phyloP scores from a whole-genome alignment of 2,888 invertebrate species.

The Mellilla xanthometata region DNA sequence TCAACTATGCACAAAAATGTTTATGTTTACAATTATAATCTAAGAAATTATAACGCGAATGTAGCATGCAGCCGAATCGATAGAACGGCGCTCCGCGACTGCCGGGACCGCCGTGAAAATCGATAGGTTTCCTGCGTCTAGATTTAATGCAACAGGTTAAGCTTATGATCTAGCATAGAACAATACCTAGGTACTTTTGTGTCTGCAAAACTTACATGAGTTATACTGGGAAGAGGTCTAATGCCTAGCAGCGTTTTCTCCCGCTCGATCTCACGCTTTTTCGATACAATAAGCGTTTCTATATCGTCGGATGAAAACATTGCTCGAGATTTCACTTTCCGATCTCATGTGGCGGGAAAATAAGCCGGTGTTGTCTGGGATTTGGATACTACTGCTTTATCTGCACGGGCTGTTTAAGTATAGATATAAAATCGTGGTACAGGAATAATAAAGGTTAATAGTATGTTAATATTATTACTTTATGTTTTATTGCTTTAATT shows the following conservation, averaged over 20 bases:
- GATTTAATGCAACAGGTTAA: conserved; percentile 43
- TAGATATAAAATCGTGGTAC: too few relatives aligned
- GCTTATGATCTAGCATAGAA: background rate
- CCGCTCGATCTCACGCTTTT: conserved; percentile 69
- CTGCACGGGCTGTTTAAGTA: too few relatives aligned
- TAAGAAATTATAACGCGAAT: background rate
- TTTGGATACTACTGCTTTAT: too few relatives aligned
- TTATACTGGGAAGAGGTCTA: conserved; percentile 29
- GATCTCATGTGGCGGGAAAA: conserved; percentile 20
- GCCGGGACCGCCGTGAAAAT: conserved; percentile 38
- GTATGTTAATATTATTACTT: too few relatives aligned
- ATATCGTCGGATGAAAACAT: conserved; percentile 66
- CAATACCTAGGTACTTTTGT: background rate
- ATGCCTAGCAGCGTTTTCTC: conserved; percentile 67
- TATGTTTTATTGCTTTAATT: too few relatives aligned
- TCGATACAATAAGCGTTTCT: conserved; percentile 71
- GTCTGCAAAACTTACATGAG: conserved; percentile 37
- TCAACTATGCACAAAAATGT: background rate
- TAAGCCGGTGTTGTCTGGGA: background rate
- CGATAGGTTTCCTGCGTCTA: conserved; percentile 36
- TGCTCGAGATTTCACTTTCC: conserved; percentile 31
- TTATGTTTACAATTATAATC: conserved; percentile 4
- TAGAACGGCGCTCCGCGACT: conserved; percentile 33
- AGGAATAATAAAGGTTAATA: too few relatives aligned
- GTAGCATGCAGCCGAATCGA: conserved; percentile 34